Percentiles rank a stretch among this genome's conserved stretches.
phyloP scores from a whole-genome alignment of 2,888 invertebrate species.

The Panopea generosa region DNA sequence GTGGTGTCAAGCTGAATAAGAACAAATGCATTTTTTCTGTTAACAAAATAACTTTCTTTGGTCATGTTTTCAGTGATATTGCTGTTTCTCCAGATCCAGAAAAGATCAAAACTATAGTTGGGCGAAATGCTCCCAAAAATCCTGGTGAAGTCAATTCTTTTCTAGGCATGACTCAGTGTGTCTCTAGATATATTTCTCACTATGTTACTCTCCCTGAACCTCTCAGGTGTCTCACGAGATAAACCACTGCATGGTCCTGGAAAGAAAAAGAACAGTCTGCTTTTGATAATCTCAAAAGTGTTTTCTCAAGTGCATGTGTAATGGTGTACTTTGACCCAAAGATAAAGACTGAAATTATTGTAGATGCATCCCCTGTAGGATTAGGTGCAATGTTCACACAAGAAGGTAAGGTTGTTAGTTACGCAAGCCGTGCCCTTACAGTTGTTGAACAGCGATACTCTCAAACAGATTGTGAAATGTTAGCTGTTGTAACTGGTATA shows the following conservation, averaged over 20 bases:
- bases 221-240: conserved; percentile 55
- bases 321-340: conserved; percentile 64
- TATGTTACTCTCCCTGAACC: conserved; percentile 54
- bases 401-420: conserved; percentile 54
- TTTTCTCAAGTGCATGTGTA: conserved; percentile 43
- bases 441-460: conserved; percentile 67
- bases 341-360: conserved; percentile 56
- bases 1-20: conserved; percentile 40
- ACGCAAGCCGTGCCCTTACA: conserved; percentile 65
- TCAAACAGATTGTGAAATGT: conserved; percentile 71
- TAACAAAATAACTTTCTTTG: conserved; percentile 43
- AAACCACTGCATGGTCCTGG: conserved; percentile 59
- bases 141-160: conserved; percentile 39
- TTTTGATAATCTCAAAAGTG: conserved; percentile 59
- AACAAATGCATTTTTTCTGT: too few relatives aligned
- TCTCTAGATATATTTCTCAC: conserved; percentile 43
- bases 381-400: conserved; percentile 66
- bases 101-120: conserved; percentile 32
- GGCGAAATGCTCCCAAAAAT: conserved; percentile 25
- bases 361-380: conserved; percentile 70
- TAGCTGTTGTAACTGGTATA: conserved; percentile 71
- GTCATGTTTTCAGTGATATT: conserved; percentile 41
- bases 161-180: conserved; percentile 49
- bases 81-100: conserved; percentile 47
- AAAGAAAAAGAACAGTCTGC: conserved; percentile 31